Percentiles rank a stretch among this genome's conserved stretches.
These are phyloP conservation scores for Myrmecophaga tridactyla DNA, from an alignment of 2,113 vertebrate genomes.

Conservation along the genomic window DNA sequence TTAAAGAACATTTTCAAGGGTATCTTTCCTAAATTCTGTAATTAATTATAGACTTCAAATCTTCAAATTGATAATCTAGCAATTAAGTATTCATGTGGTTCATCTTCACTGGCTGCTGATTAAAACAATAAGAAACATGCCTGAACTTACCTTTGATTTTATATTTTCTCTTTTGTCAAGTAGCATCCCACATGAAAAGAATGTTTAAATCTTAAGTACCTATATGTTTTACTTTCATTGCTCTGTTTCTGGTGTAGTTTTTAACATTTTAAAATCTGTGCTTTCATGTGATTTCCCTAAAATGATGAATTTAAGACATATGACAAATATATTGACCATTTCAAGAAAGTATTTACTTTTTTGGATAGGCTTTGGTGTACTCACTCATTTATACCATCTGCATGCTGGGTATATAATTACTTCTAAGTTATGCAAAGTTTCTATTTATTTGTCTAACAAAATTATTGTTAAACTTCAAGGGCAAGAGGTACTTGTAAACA, in stretches of 20 bases:
- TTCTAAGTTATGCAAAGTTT: slow-evolving; percentile 54
- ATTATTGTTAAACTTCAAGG: neutral
- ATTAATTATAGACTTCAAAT: slow-evolving; percentile 45
- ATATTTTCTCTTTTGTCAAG: slow-evolving; percentile 30
- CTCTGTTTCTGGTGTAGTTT: slow-evolving; percentile 32
- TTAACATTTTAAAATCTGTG: slow-evolving; percentile 5
- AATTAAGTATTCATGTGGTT: neutral
- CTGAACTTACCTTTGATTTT: slow-evolving; percentile 42
- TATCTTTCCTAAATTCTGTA: neutral
- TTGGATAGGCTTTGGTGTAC: neutral
- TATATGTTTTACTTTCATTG: slow-evolving; percentile 12
- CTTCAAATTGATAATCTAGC: slow-evolving; percentile 37
- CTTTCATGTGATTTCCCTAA: slow-evolving; percentile 11
- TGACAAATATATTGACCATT: slow-evolving; percentile 41
- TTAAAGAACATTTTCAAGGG: slow-evolving; percentile 13
- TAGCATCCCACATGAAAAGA: slow-evolving; percentile 3
- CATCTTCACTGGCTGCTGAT: neutral
- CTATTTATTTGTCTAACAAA: neutral
- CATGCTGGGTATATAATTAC: slow-evolving; percentile 23
- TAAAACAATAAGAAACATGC: slow-evolving; percentile 21
- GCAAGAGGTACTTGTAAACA: slow-evolving; percentile 39
- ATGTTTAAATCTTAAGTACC: slow-evolving; percentile 53
- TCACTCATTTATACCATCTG: neutral
- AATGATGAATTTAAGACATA: neutral
- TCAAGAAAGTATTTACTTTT: neutral